Percentiles rank a stretch among this genome's conserved stretches.
phyloP scores from a whole-genome alignment of 2,113 vertebrate genomes.

The Limnothrissa miodon region DNA sequence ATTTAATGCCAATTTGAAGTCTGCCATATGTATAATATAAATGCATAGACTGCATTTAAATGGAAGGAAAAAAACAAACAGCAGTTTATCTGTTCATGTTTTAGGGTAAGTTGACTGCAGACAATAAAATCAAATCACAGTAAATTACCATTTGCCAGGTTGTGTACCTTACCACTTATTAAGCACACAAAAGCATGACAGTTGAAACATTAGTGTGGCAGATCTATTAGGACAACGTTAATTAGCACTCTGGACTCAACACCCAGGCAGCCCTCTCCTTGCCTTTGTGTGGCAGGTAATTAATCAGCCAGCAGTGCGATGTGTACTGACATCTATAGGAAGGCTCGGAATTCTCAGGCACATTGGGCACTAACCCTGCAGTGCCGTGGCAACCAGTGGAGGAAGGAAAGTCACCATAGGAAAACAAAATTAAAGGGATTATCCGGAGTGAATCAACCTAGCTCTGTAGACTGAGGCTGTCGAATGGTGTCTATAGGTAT shows the following conservation, averaged over 20 bases:
- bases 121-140: not conserved
- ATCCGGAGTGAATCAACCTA: too few species aligned
- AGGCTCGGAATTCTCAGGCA: constrained; percentile 47
- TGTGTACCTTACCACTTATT: not conserved
- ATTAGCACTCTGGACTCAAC: not conserved
- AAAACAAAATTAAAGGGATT: not conserved
- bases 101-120: not conserved
- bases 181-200: not conserved
- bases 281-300: constrained; percentile 54
- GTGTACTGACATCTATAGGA: constrained; percentile 46
- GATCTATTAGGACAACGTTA: not conserved
- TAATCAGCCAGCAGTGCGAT: constrained; percentile 47
- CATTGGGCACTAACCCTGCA: constrained; percentile 4
- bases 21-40: not conserved
- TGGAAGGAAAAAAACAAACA: not conserved
- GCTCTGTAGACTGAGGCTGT: too few species aligned
- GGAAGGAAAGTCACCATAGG: constrained; percentile 29
- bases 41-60: not conserved
- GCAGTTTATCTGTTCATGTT: not conserved
- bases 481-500: too few species aligned
- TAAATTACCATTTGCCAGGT: not conserved
- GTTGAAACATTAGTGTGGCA: not conserved
- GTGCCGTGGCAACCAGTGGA: constrained; percentile 47
- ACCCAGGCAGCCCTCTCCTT: constrained; percentile 19
- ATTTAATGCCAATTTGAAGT: not conserved